Percentiles rank a stretch among this genome's conserved stretches.
These are phyloP conservation scores for Ligdia adustata DNA, from an alignment of 2,888 invertebrate species.

Conservation along the genomic window DNA sequence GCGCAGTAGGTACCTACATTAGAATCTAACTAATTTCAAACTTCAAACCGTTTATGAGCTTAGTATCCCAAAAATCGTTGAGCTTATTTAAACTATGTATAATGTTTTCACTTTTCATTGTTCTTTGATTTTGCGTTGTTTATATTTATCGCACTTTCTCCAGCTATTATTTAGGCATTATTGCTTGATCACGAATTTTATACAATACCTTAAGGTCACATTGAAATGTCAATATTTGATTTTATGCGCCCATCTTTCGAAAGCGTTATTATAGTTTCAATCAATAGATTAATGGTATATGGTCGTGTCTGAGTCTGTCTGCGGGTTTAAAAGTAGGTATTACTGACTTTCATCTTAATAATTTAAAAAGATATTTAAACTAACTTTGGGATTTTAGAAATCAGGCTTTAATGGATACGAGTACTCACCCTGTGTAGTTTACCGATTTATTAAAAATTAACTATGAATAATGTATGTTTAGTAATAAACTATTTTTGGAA, in stretches of 20 bases:
- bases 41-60: too few relatives aligned
- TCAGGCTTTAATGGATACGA: too few relatives aligned
- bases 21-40: neutral
- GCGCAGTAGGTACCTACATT: neutral
- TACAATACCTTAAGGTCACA: constrained; percentile 7
- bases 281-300: constrained; percentile 2
- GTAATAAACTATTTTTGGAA: too few relatives aligned
- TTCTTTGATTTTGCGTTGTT: constrained; percentile 7
- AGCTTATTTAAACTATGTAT: constrained; percentile 20
- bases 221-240: constrained; percentile 6
- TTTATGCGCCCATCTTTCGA: constrained; percentile 3
- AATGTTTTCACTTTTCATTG: constrained; percentile 17
- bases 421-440: too few relatives aligned
- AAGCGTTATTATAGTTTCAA: neutral
- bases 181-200: constrained; percentile 6
- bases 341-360: too few relatives aligned
- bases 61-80: too few relatives aligned
- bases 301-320: too few relatives aligned
- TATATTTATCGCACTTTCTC: constrained; percentile 7
- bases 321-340: too few relatives aligned
- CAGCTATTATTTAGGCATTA: constrained; percentile 8
- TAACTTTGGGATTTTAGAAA: too few relatives aligned
- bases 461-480: too few relatives aligned
- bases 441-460: too few relatives aligned
- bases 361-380: too few relatives aligned